Evolutionary conservation across 2,797 vertebrate species (phyloP).

Genomic region (Pantherophis alleghaniensis): DNA sequence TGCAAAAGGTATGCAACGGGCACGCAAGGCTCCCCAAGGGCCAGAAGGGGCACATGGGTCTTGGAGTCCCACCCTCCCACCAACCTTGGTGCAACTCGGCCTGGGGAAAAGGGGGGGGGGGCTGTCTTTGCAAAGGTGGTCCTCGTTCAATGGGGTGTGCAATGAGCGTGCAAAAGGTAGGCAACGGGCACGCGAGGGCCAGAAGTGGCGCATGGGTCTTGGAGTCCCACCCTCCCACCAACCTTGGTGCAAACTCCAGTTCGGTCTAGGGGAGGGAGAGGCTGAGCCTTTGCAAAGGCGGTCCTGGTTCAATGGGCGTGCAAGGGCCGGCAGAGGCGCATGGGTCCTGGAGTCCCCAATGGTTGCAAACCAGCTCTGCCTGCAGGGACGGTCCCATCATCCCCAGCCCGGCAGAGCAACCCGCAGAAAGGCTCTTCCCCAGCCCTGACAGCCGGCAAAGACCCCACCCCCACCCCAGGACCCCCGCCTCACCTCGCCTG

Average conservation of each 20-base stretch:
- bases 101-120: too few species aligned
- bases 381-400: neutral
- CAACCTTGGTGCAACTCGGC: neutral
- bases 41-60: too few species aligned
- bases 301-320: neutral
- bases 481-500: neutral
- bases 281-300: too few species aligned
- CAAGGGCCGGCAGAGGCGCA: neutral
- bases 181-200: too few species aligned
- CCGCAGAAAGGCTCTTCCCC: neutral
- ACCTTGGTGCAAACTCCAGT: neutral
- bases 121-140: neutral
- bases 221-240: neutral
- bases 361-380: neutral
- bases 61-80: neutral
- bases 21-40: too few species aligned
- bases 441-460: neutral
- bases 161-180: too few species aligned
- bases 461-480: neutral
- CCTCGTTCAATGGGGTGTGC: neutral
- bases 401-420: neutral
- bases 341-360: neutral
- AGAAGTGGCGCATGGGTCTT: too few species aligned
- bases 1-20: too few species aligned
- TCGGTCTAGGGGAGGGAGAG: rapidly evolving